Conservation (phyloP, 2,797 vertebrate genomes). For the Dromococcyx pavoninus region DNA sequence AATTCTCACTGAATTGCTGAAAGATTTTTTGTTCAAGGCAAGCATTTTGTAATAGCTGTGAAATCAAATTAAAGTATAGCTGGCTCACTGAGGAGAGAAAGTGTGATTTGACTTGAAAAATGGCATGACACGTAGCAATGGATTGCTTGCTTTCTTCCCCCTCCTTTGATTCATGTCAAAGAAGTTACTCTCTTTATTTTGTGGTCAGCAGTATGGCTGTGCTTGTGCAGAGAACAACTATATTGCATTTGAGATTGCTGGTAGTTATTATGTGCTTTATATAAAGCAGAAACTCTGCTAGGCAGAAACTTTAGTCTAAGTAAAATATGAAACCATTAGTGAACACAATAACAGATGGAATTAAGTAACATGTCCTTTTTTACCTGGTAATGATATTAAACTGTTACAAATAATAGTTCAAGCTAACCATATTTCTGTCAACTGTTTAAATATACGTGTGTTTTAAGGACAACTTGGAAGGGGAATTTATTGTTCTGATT, state of each 20-base stretch:
- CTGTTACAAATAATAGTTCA: background rate
- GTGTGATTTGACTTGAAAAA: conserved; percentile 22
- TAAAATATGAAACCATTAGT: background rate
- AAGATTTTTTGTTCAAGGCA: conserved; percentile 4
- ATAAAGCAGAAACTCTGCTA: background rate
- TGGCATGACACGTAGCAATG: background rate
- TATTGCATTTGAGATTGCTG: background rate
- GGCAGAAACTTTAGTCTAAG: background rate
- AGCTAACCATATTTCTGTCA: background rate
- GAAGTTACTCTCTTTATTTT: background rate
- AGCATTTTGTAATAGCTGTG: background rate
- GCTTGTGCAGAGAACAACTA: background rate
- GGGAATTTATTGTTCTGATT: background rate
- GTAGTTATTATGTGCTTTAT: background rate
- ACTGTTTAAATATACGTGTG: background rate
- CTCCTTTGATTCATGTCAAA: background rate
- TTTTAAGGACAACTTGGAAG: background rate
- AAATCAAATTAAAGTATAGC: conserved; percentile 7
- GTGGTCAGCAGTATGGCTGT: background rate
- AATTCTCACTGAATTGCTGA: background rate
- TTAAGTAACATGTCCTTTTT: background rate
- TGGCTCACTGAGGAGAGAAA: background rate
- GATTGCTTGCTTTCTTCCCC: background rate
- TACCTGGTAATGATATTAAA: background rate
- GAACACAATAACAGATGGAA: background rate